Conservation (phyloP, 37 sponge, comb jelly and placozoan genomes). For the Diacarnus erythraeanus region DNA sequence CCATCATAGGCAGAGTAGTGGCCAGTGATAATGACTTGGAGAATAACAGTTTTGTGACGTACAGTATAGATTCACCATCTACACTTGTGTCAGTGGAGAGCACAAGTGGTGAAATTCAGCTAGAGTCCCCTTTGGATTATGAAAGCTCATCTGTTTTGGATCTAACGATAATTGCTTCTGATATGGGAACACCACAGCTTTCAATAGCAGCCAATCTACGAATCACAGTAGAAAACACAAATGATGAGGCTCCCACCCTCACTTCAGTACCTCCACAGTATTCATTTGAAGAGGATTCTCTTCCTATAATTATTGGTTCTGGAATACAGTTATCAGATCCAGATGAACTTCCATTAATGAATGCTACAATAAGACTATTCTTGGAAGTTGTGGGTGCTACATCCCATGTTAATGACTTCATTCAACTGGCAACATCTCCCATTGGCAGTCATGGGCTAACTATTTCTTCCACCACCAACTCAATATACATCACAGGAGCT, state of each 20-base stretch:
- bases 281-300: slow-evolving; percentile 43
- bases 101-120: slow-evolving; percentile 31
- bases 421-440: slow-evolving; percentile 16
- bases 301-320: slow-evolving; percentile 25
- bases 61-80: slow-evolving; percentile 11
- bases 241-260: slow-evolving; percentile 33
- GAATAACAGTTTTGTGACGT: slow-evolving; percentile 33
- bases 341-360: slow-evolving; percentile 34
- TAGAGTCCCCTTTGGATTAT: slow-evolving; percentile 30
- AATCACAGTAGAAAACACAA: slow-evolving; percentile 23
- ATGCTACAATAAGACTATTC: slow-evolving; percentile 26
- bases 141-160: slow-evolving; percentile 10
- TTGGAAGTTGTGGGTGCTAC: slow-evolving; percentile 7
- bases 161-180: slow-evolving; percentile 31
- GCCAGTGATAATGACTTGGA: slow-evolving; percentile 55
- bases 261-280: slow-evolving; percentile 4
- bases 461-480: slow-evolving; percentile 16
- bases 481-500: slow-evolving; percentile 6
- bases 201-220: slow-evolving; percentile 20
- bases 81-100: slow-evolving; percentile 34
- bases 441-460: slow-evolving; percentile 22
- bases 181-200: slow-evolving; percentile 49
- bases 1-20: slow-evolving; percentile 15
- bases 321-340: slow-evolving; percentile 40
- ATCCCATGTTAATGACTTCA: slow-evolving; percentile 32